Evolutionary conservation across 2,797 vertebrate species (phyloP), one percentile per base, ranked within the genome.

Genomic region (Centroberyx gerrardi): DNA sequence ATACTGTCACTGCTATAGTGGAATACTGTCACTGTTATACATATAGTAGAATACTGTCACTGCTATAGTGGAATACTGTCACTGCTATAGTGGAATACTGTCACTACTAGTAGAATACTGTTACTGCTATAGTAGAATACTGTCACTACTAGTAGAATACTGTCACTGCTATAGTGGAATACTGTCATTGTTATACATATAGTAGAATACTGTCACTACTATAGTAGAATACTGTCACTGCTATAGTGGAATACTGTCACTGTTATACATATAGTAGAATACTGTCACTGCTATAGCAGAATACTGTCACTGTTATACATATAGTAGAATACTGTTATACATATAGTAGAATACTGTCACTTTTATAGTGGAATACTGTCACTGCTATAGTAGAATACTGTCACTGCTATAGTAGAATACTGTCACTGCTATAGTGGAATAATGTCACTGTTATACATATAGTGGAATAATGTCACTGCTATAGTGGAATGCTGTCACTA

Each of bases 51-150:
- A 22, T 40, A 27, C 63, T 44, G 18, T 38, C 48, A 0, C 53
- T n/a, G 36, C 31, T 78, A 4, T 28, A 62, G 22, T 44, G 56
- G n/a, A 13, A 58, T 63, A 27, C 69, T 38, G 38, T 38, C 33
- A 33, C 8, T 38, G 38, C 8, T 38, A 33, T 33, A 38, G 38
- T 38, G 8, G 38, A 38, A 38, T 38, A 38, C 6, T 4, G 38
- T 8, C 38, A 38, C 8, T 8, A 38, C 38, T 3, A 61, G 40
- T 14, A 31, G 22, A 51, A 29, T 36, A 4, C 4, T 31, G 8
- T 42, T 13, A 38, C 8, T 8, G 5, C 5, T 38, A 38, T 38
- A 9, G 38, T 38, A 38, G 38, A 38, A 38, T 38, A 38, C 38
- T 33, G 31, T 54, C 7, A 59, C 3, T 18, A 6, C 31, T 56